phyloP scores from a whole-genome alignment of 2,888 invertebrate genomes.

The Lepidocyrtoides sp. region DNA sequence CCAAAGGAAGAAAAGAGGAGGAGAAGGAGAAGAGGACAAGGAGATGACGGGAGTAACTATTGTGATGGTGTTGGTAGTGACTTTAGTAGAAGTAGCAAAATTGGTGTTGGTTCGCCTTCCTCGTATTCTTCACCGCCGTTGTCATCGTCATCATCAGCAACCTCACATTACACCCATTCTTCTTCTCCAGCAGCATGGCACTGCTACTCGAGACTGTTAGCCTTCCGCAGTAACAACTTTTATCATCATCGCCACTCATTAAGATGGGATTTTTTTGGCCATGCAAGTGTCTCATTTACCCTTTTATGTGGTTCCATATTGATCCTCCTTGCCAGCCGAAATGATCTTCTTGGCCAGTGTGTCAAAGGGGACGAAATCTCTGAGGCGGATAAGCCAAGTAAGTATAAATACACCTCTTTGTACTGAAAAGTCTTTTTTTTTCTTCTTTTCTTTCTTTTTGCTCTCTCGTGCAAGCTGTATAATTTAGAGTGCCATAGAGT shows the following conservation, averaged over 20 bases:
- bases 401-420: constrained; percentile 38
- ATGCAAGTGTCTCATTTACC: constrained; percentile 81
- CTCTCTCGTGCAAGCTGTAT: not conserved
- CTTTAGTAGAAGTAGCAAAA: constrained; percentile 20
- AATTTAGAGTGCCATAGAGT: not conserved
- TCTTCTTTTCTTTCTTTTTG: not conserved
- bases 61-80: constrained; percentile 55
- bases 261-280: constrained; percentile 80
- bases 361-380: constrained; percentile 82
- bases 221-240: constrained; percentile 72
- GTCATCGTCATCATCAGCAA: constrained; percentile 43
- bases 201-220: constrained; percentile 65
- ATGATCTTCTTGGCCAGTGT: constrained; percentile 82
- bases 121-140: constrained; percentile 30
- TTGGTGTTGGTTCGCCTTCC: constrained; percentile 23
- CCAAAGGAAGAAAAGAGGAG: not conserved
- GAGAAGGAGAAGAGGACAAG: constrained; percentile 5
- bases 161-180: constrained; percentile 52
- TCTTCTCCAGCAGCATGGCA: constrained; percentile 71
- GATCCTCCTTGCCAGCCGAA: constrained; percentile 78
- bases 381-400: constrained; percentile 85
- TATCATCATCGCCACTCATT: constrained; percentile 78
- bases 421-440: too few species aligned
- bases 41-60: not conserved
- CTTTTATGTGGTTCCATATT: constrained; percentile 80